Evolutionary conservation across 2,113 vertebrate genomes (phyloP).

Genomic region (Steatornis caripensis): DNA sequence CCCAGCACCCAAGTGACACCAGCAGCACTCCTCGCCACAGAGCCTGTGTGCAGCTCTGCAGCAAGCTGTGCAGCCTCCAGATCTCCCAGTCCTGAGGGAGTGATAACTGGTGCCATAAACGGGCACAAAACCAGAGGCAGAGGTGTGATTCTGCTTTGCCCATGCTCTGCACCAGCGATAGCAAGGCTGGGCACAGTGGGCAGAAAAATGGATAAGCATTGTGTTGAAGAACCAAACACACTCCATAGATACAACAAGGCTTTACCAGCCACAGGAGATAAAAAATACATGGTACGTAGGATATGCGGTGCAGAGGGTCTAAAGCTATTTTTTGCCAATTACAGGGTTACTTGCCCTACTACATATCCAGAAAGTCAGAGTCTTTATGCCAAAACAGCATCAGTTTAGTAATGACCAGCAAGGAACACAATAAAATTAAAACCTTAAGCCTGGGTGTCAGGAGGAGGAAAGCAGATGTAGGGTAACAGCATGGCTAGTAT

Average conservation of each 20-base stretch:
- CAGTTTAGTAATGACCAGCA: not conserved
- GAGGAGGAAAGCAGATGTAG: not conserved
- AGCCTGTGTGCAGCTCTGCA: not conserved
- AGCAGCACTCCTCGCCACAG: not conserved
- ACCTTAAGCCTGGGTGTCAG: not conserved
- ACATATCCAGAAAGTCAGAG: not conserved
- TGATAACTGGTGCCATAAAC: not conserved
- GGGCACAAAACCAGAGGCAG: not conserved
- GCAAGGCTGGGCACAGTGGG: not conserved
- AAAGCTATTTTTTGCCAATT: not conserved
- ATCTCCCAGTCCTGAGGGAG: not conserved
- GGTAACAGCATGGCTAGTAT: rapidly evolving
- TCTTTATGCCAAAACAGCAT: not conserved
- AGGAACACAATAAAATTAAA: not conserved
- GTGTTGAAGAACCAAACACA: not conserved
- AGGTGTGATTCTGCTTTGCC: not conserved
- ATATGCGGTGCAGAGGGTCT: not conserved
- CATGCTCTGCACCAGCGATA: not conserved
- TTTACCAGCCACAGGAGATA: not conserved
- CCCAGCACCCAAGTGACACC: not conserved
- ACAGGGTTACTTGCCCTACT: not conserved
- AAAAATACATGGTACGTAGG: not conserved
- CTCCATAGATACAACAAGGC: not conserved
- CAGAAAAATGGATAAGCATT: not conserved
- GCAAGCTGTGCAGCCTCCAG: not conserved